phyloP scores from a whole-genome alignment of 2,888 invertebrate species.

The Agrotis ipsilon region DNA sequence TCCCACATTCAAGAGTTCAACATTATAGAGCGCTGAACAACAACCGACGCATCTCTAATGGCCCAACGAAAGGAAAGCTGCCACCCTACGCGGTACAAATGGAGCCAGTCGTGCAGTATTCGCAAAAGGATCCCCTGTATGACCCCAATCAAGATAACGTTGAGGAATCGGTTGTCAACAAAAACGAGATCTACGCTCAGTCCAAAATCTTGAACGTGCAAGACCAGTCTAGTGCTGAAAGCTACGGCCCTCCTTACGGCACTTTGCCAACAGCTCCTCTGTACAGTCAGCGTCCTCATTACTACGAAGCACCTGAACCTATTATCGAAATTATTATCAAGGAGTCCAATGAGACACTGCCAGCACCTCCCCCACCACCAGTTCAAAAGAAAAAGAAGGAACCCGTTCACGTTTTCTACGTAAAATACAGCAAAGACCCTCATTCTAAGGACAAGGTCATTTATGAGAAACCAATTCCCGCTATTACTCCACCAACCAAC shows the following conservation, averaged over 20 bases:
- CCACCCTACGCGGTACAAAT: slow-evolving; percentile 95
- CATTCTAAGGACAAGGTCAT: slow-evolving; percentile 94
- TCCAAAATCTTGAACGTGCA: slow-evolving; percentile 86
- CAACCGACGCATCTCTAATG: slow-evolving; percentile 90
- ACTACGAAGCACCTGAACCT: slow-evolving; percentile 95
- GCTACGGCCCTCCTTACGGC: slow-evolving; percentile 88
- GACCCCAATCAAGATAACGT: slow-evolving; percentile 90
- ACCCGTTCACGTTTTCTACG: slow-evolving; percentile 97
- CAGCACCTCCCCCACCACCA: slow-evolving; percentile 92
- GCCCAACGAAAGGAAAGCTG: slow-evolving; percentile 85
- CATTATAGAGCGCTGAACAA: slow-evolving; percentile 88
- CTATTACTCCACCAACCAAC: slow-evolving; percentile 93
- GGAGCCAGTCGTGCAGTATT: slow-evolving; percentile 95
- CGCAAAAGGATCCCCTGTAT: slow-evolving; percentile 95
- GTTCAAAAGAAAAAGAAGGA: slow-evolving; percentile 92
- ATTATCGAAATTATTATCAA: slow-evolving; percentile 98
- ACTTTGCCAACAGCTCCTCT: slow-evolving; percentile 86
- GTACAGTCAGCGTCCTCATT: slow-evolving; percentile 89
- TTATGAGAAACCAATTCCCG: slow-evolving; percentile 95
- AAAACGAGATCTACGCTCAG: slow-evolving; percentile 88
- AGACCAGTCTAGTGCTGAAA: slow-evolving; percentile 83
- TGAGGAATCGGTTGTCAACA: slow-evolving; percentile 83
- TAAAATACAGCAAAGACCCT: slow-evolving; percentile 97
- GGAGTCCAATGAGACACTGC: slow-evolving; percentile 96
- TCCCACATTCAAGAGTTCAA: slow-evolving; percentile 90